phyloP scores from a whole-genome alignment of 2,888 invertebrate genomes.

The Euplexia lucipara region DNA sequence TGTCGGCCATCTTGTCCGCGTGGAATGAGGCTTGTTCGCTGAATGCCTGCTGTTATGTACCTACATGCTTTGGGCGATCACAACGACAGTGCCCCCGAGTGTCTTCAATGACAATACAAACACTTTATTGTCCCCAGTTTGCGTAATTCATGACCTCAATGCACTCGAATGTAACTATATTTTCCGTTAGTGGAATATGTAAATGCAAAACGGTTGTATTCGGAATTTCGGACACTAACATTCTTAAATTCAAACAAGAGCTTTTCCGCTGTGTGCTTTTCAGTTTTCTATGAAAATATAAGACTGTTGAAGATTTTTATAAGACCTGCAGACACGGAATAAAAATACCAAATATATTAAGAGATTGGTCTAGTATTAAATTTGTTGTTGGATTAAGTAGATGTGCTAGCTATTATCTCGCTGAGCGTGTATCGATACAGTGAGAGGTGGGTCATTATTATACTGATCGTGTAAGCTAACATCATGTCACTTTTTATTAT shows the following conservation, averaged over 20 bases:
- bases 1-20: slow-evolving; percentile 90
- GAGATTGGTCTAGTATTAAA: slow-evolving; percentile 2
- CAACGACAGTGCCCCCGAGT: slow-evolving; percentile 78
- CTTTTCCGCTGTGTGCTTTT: slow-evolving; percentile 24
- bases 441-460: slow-evolving; percentile 29
- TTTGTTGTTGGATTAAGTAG: slow-evolving; percentile 20
- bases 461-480: slow-evolving; percentile 17
- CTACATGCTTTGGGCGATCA: slow-evolving; percentile 82
- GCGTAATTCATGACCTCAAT: slow-evolving; percentile 68
- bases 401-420: slow-evolving; percentile 20
- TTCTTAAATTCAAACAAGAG: slow-evolving; percentile 30
- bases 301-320: slow-evolving; percentile 31
- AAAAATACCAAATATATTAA: slow-evolving; percentile 3
- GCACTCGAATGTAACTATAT: slow-evolving; percentile 51
- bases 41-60: slow-evolving; percentile 83
- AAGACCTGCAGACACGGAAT: slow-evolving; percentile 14
- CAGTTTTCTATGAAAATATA: slow-evolving; percentile 40
- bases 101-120: slow-evolving; percentile 79
- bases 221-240: slow-evolving; percentile 26
- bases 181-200: slow-evolving; percentile 38
- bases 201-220: slow-evolving; percentile 34
- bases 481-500: slow-evolving; percentile 19
- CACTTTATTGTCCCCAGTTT: slow-evolving; percentile 75
- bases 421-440: not conserved
- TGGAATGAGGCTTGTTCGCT: slow-evolving; percentile 88